Evolutionary conservation across 2,888 invertebrate genomes (phyloP), one percentile per base, ranked within the genome.

Genomic region (Caenorhabditis becei): DNA sequence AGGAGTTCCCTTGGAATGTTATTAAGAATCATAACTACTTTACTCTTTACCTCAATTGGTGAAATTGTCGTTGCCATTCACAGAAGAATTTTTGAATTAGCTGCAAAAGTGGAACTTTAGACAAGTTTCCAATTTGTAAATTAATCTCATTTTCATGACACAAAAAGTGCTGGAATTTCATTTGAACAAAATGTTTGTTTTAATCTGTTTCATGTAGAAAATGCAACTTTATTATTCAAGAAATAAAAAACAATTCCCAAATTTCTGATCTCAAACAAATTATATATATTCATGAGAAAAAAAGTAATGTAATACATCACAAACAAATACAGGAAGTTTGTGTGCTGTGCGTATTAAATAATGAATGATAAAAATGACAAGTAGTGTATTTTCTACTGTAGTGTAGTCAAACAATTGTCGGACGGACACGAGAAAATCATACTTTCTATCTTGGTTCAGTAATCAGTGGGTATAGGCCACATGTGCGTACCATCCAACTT

Each of bases 401-500:
- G 16, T 35, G 65, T 65, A 47, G 65, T 74, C 72, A 74, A 74
- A 74, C 65, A 63, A 28, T 28, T 41, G 63, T 56, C 63, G 56
- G 72, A 72, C 24, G 63, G 47, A 32, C 56, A 32, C 18, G 61
- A 69, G 59, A 53, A 69, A 67, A 67, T 35, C 14, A 16, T 24
- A 23, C 16, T 65, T n/a, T 18, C 28, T 44, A 49, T 16, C 28
- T 28, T 20, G 51, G 2, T 51, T 66, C 54, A 11, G 11, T 2
- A 41, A 14, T 41, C 14, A 79, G 49, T 66, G 71, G n/a, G 10
- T 67, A 59, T 72, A 79, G 24, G 65, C 26, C 0, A 62, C 32
- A 20, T 71, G 78, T 0, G 78, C 65, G 28, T 71, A 66, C 66
- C 71, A 71, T 41, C 71, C 70, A 54, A 79, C 67, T 72, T 79